These are phyloP conservation scores for Trichosurus vulpecula DNA, from an alignment of 2,797 vertebrate species.

Conservation along the genomic window DNA sequence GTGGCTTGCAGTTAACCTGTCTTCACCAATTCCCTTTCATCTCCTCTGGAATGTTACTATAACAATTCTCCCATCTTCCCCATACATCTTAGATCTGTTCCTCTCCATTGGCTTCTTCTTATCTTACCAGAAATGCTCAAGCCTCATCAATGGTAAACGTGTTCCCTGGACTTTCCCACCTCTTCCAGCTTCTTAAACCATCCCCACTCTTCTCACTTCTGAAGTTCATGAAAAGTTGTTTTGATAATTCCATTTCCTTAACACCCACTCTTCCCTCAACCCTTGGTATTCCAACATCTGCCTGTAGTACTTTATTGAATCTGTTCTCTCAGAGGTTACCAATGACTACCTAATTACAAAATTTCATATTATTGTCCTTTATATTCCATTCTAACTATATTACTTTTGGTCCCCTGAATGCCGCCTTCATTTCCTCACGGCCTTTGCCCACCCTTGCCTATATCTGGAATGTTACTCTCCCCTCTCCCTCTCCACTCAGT, in stretches of 20 bases:
- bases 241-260: neutral
- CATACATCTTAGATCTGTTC: neutral
- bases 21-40: neutral
- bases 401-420: neutral
- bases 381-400: neutral
- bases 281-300: neutral
- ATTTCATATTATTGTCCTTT: neutral
- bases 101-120: neutral
- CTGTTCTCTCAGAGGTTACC: neutral
- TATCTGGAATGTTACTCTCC: neutral
- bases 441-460: neutral
- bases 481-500: neutral
- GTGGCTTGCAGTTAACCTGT: neutral
- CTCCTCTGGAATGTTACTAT: neutral
- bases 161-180: neutral
- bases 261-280: neutral
- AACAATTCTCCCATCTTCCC: neutral
- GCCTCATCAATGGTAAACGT: neutral
- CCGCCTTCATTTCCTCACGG: neutral
- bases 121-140: neutral
- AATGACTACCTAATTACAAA: neutral
- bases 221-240: neutral
- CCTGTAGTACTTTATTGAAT: neutral
- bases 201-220: neutral
- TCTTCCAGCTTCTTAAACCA: neutral